Conservation (phyloP, 2,797 vertebrate genomes). For the Malacoraja senta region DNA sequence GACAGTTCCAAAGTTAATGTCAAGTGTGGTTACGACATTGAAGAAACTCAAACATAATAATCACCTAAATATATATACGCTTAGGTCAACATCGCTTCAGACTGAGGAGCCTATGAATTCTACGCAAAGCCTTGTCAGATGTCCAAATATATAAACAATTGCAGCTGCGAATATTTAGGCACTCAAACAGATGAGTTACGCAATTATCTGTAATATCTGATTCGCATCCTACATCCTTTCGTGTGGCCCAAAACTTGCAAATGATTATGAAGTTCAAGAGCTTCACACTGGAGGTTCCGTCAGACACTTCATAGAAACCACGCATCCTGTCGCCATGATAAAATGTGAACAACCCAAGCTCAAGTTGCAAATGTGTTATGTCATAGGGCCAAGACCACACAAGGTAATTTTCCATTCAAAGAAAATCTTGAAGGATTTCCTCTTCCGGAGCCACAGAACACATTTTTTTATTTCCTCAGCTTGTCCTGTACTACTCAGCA, state of each 20-base stretch:
- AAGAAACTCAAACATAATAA: neutral
- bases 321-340: conserved; percentile 12
- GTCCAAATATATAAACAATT: neutral
- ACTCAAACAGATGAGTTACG: neutral
- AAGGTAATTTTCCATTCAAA: conserved; percentile 21
- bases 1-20: neutral
- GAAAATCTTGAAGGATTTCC: conserved; percentile 34
- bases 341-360: neutral
- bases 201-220: conserved; percentile 22
- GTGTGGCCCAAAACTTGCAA: neutral
- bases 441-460: neutral
- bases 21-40: neutral
- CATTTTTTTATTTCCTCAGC: conserved; percentile 20
- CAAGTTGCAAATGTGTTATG: neutral
- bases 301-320: neutral
- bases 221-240: conserved; percentile 16
- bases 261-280: neutral
- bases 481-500: conserved; percentile 12
- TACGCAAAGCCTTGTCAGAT: neutral
- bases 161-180: neutral
- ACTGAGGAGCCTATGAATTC: neutral
- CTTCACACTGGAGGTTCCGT: neutral
- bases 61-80: neutral
- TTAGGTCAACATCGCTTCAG: neutral
- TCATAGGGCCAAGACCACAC: conserved; percentile 24